Evolutionary conservation across 1,140 invertebrate genomes (phyloP), one percentile per base, ranked within the genome.

Genomic region (Semibalanus balanoides): DNA sequence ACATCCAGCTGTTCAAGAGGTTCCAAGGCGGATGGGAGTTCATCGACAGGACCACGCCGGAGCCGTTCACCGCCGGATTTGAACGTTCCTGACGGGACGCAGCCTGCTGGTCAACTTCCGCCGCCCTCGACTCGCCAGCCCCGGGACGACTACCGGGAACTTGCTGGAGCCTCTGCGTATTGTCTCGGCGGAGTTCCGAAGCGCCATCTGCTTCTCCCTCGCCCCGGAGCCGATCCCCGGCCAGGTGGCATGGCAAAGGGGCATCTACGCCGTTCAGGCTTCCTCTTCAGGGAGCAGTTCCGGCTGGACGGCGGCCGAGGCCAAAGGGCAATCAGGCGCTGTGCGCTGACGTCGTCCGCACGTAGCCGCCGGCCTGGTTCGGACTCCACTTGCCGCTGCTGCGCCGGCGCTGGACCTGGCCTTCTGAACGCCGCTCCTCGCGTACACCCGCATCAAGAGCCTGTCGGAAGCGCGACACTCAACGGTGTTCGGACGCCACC

Each of bases 181-280:
- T 27, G 28, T 77, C 77, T 35, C 77, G 29, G 77, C 75, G 31
- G 74, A 64, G 35, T 74, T 31, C 31, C 70, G 76, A 71, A 74
- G 51, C 75, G 30, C 51, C 3, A 27, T 0, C 0, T 43, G 27
- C 25, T 25, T 76, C 64, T 77, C 29, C n/a, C 30, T 64, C n/a
- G 29, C 73, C 77, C 77, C 35, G 77, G 77, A 30, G 77, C 75
- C 19, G 28, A 76, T 11, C 77, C 76, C 31, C 75, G 70, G 31
- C 74, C 75, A 30, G 25, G 77, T 28, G 76, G 77, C 74, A 77
- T 77, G 77, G 76, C 77, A 72, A 77, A 77, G 69, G n/a, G 75
- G 71, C 11, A 77, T 77, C 31, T 76, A 77, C 31, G 75, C 75
- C 28, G 64, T 77, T 27, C 76, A 31, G 69, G 43, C 43, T 43